Base-by-base conservation (phyloP, 2,797 vertebrate species). In the Phalanger gymnotis region DNA sequence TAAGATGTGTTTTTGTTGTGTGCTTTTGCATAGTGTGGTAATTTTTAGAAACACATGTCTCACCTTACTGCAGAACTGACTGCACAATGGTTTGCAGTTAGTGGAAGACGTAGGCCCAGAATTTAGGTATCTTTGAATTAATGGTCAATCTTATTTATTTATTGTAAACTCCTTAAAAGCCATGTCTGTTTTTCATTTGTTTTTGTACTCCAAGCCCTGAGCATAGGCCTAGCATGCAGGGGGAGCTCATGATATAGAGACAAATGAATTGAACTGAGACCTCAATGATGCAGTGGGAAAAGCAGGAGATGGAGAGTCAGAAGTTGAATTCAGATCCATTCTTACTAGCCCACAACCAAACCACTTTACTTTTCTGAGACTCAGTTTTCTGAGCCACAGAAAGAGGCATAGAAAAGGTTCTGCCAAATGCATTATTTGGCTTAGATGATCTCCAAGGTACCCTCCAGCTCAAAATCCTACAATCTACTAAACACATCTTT, bases 221-320 rank as follows among this genome's bases (percentile, higher is more conserved):
- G 16, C n/a, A 9, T 5, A 3, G n/a, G 7, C n/a, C n/a, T 81
- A 22, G 6, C 2, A 40, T 25, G 3, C 2, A 40, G 19, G 4
- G 7, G n/a, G 66, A 14, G 31, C 2, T 47, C 66, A 81, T 81
- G 5, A 81, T 25, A 81, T 47, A 2, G 66, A 47, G 19, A 40
- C 10, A 6, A 25, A 22, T 81, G n/a, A n/a, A 40, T 81, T 81
- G n/a, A 40, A n/a, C 5, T 6, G 34, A n/a, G 61, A n/a, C 61
- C 5, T 81, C 61, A n/a, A 7, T 40, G n/a, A 66, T 66, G 14
- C 61, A 66, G 34, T 19, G 61, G 61, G 5, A 19, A 66, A 10
- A 81, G 7, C n/a, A 40, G 9, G 10, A 40, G 34, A 73, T 40
- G 6, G 34, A 73, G 34, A 73, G 6, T 73, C 61, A 73, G 61